These are phyloP conservation scores for Phaenicophaeus curvirostris DNA, from an alignment of 2,797 vertebrate genomes.

Conservation along the genomic window DNA sequence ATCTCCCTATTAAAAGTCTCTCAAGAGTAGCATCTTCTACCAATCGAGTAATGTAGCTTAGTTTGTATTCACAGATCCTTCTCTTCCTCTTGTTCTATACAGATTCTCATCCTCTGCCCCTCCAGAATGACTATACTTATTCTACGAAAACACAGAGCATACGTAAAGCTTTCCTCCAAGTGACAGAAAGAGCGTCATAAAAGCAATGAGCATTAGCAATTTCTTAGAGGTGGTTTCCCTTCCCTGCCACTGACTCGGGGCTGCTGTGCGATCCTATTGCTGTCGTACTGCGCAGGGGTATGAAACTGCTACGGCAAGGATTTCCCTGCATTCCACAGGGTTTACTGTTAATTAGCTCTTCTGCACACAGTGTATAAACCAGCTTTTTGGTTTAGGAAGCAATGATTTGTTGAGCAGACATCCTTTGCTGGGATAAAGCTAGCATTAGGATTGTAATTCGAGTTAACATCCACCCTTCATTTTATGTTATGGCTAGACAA, in stretches of 20 bases:
- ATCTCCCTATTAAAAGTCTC: neutral
- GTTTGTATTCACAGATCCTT: neutral
- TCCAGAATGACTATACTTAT: slow-evolving; percentile 58
- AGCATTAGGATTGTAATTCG: slow-evolving; percentile 52
- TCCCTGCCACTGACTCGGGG: slow-evolving; percentile 41
- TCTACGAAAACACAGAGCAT: slow-evolving; percentile 62
- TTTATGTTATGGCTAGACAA: slow-evolving; percentile 64
- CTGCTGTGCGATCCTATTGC: slow-evolving; percentile 58
- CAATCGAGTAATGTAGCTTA: neutral
- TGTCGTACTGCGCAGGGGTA: slow-evolving; percentile 44
- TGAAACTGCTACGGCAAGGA: slow-evolving; percentile 57
- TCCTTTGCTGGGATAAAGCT: slow-evolving; percentile 63
- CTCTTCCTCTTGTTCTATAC: neutral
- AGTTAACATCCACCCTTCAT: slow-evolving; percentile 65
- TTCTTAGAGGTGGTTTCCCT: slow-evolving; percentile 65
- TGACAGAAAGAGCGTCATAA: slow-evolving; percentile 7
- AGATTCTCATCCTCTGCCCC: neutral
- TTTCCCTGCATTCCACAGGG: slow-evolving; percentile 54
- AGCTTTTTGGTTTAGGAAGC: slow-evolving; percentile 56
- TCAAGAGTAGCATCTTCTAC: neutral
- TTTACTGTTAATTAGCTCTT: slow-evolving; percentile 73
- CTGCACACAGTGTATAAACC: slow-evolving; percentile 38
- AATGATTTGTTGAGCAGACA: slow-evolving; percentile 66
- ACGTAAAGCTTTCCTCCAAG: slow-evolving; percentile 54
- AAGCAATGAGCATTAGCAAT: slow-evolving; percentile 42